phyloP scores from a whole-genome alignment of 1,140 invertebrate species.

The Trachymyrmex cornetzi region DNA sequence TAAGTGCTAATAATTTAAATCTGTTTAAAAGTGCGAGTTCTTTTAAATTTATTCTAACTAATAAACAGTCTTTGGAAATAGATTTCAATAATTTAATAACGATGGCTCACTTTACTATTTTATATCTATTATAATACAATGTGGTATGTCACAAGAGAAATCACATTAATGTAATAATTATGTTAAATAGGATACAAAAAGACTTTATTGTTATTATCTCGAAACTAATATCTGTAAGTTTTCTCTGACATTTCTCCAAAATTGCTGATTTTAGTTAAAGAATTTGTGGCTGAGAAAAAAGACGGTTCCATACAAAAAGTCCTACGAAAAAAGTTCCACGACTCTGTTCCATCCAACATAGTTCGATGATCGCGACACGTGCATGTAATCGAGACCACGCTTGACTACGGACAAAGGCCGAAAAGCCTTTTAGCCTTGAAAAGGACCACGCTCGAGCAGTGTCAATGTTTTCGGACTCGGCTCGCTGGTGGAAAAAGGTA shows the following conservation, averaged over 20 bases:
- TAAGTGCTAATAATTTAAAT: neutral
- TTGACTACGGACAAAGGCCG: constrained; percentile 42
- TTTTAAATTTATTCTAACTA: neutral
- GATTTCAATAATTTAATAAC: neutral
- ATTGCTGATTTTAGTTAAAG: neutral
- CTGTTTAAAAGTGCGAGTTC: neutral
- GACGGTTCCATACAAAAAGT: neutral
- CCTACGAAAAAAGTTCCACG: neutral
- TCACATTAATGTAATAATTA: neutral
- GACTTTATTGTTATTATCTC: neutral
- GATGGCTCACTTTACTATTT: neutral
- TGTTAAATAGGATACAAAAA: neutral
- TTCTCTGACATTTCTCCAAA: neutral
- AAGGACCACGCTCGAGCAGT: constrained; percentile 46
- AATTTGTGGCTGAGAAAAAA: neutral
- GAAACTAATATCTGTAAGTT: neutral
- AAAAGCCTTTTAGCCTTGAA: constrained; percentile 53
- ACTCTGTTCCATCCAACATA: neutral
- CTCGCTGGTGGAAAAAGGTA: constrained; percentile 25
- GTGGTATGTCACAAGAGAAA: neutral
- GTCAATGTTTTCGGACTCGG: constrained; percentile 56
- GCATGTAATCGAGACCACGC: neutral
- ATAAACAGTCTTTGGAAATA: neutral
- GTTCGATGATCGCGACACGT: constrained; percentile 35
- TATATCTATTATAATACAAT: neutral